These are phyloP conservation scores for Neosalanx taihuensis DNA, from an alignment of 2,797 vertebrate species.

Conservation along the genomic window DNA sequence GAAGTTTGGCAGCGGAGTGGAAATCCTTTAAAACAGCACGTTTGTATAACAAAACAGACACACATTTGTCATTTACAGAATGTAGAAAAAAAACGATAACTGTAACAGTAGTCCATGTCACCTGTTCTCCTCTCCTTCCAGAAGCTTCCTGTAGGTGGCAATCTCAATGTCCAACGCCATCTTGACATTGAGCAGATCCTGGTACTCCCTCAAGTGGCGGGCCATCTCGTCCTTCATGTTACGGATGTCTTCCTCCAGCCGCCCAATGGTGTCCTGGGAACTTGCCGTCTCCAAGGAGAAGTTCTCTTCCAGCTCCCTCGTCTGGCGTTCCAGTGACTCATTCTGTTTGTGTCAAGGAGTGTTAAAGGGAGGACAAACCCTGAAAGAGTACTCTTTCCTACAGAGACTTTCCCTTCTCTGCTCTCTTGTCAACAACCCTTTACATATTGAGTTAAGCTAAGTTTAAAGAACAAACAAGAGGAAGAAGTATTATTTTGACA, in stretches of 20 bases:
- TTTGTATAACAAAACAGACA: not conserved
- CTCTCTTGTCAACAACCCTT: not conserved
- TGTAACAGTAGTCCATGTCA: constrained; percentile 43
- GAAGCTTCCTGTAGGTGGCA: constrained; percentile 94
- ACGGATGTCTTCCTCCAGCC: constrained; percentile 90
- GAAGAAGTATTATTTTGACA: not conserved
- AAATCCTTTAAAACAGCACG: constrained; percentile 73
- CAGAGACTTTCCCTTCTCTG: not conserved
- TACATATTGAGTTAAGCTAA: not conserved
- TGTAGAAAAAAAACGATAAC: not conserved
- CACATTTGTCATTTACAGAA: not conserved
- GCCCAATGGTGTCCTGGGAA: constrained; percentile 86
- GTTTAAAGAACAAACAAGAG: not conserved
- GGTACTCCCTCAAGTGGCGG: constrained; percentile 90
- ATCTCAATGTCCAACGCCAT: constrained; percentile 97
- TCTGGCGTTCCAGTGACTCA: constrained; percentile 91
- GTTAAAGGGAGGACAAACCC: not conserved
- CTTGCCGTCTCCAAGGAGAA: constrained; percentile 81
- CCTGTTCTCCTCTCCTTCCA: constrained; percentile 97
- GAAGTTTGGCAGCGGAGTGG: constrained; percentile 85
- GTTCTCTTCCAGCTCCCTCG: constrained; percentile 91
- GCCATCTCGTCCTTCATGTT: constrained; percentile 98
- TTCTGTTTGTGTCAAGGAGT: constrained; percentile 72
- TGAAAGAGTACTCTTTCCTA: not conserved
- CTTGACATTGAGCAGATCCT: constrained; percentile 94